Conservation (phyloP, 2,797 vertebrate genomes). For the Anisognathus igniventris region DNA sequence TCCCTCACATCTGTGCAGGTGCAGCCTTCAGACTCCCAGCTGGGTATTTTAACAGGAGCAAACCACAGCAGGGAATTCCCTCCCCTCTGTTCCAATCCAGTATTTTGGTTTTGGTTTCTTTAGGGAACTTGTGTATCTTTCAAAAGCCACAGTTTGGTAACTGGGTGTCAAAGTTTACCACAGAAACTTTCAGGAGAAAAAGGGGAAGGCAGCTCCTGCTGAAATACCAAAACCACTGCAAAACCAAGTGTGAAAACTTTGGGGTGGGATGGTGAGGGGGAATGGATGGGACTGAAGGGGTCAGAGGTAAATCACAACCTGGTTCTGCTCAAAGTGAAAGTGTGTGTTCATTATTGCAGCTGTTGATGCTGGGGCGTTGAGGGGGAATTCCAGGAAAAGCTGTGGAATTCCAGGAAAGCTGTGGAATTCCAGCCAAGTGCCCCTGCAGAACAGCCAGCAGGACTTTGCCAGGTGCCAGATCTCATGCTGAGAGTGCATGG, state of each 20-base stretch:
- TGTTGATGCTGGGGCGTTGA: neutral
- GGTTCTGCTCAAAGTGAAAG: neutral
- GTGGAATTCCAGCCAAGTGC: neutral
- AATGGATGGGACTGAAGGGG: neutral
- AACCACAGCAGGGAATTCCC: neutral
- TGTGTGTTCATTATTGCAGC: accelerated
- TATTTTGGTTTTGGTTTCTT: neutral
- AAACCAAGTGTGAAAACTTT: neutral
- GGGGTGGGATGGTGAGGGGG: neutral
- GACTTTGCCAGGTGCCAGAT: neutral
- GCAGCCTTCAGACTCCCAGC: neutral
- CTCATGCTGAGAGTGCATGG: accelerated
- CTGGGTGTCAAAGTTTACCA: neutral
- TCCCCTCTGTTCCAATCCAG: accelerated
- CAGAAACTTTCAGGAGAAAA: neutral
- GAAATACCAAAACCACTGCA: neutral
- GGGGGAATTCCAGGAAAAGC: neutral
- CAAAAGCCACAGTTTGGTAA: neutral
- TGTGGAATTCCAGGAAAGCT: accelerated
- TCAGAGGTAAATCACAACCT: neutral
- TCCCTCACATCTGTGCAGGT: neutral
- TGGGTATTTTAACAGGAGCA: neutral
- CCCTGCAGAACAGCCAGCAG: accelerated
- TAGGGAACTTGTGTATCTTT: neutral
- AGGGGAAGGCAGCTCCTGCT: neutral